Percentiles rank a stretch among this genome's conserved stretches.
Evolutionary conservation across 1,140 invertebrate genomes (phyloP).

Genomic region (Neodiprion fabricii): DNA sequence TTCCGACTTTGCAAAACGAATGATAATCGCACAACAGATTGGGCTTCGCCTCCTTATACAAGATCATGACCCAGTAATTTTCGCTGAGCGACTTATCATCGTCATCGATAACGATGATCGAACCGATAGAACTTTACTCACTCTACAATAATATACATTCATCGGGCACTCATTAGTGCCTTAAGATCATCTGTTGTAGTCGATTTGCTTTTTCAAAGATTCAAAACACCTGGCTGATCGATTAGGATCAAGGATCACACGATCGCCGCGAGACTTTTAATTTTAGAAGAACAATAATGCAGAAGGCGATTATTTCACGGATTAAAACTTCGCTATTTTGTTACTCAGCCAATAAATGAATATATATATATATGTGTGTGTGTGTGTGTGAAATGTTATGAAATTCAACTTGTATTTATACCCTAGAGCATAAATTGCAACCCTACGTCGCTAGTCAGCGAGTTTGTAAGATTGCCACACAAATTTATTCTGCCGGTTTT

Average conservation of each 20-base stretch:
- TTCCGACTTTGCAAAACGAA: no score
- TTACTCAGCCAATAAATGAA: background rate
- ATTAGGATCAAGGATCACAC: background rate
- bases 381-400: background rate
- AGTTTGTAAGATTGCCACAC: no score
- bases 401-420: background rate
- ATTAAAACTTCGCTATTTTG: background rate
- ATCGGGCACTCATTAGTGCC: background rate
- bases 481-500: no score
- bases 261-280: background rate
- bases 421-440: no score
- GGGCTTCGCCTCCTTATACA: no score
- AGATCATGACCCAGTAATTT: no score
- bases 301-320: background rate
- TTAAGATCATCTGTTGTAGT: background rate
- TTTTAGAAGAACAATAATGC: background rate
- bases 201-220: background rate
- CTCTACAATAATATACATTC: no score
- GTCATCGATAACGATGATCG: no score
- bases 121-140: no score
- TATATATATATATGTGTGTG: background rate
- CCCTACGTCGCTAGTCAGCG: no score
- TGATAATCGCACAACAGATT: no score
- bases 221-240: background rate
- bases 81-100: no score